Base-by-base conservation (phyloP, 2,888 invertebrate genomes). In the Gastracanthus pulcherrimus region DNA sequence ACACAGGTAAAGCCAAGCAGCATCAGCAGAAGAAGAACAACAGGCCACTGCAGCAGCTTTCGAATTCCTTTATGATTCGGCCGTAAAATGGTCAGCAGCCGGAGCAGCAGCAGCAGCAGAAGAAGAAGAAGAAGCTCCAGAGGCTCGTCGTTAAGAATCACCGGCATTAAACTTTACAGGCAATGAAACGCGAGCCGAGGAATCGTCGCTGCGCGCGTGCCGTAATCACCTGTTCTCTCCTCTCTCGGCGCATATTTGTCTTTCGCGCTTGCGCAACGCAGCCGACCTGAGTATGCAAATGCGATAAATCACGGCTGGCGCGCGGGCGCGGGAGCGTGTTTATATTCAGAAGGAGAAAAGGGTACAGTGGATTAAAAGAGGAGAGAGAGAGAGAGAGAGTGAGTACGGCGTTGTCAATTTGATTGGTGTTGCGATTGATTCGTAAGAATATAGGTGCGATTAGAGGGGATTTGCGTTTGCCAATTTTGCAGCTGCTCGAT, bases 241-340 rank as follows among this genome's bases (percentile, higher is more conserved):
- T 11, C 16, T 23, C 11, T 6, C 62, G 34, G 58, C 58, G 69
- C 69, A 74, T 78, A 71, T 78, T 64, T 78, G 64, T 71, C 71
- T 67, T 60, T 41, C 45, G 16, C 29, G 36, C 45, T 45, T 45
- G 69, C 60, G 45, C 58, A 67, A n/a, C 55, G 41, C 38, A 3
- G 41, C 48, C 23, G 41, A n/a, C n/a, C n/a, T 41, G 69, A 69
- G 29, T 55, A 76, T 71, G 80, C 31, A 80, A 71, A 71, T 41
- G 60, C 70, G 70, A 71, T 81, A 81, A 81, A 81, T 81, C 71
- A 81, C 58, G 29, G 34, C 23, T n/a, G n/a, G n/a, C n/a, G n/a
- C n/a, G n/a, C n/a, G n/a, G n/a, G n/a, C n/a, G n/a, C n/a, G n/a
- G n/a, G n/a, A n/a, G n/a, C n/a, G n/a, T n/a, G n/a, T n/a, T n/a